A percentile compares a stretch with the other conserved stretches of the same genome.
Conservation (phyloP, 2,797 vertebrate species). For the Enteromius trimaculatus region DNA sequence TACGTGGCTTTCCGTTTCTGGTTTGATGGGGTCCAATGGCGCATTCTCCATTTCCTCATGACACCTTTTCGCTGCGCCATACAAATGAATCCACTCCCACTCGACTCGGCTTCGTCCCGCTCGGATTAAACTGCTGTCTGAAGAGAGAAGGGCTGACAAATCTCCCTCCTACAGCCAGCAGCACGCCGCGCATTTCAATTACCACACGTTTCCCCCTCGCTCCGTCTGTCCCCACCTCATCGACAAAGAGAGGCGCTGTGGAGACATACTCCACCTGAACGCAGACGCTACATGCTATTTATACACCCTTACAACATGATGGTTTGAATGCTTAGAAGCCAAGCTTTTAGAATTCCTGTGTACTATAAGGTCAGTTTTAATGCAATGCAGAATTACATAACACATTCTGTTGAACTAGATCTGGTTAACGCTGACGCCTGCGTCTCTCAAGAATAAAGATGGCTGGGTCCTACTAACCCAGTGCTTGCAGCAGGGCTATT, state of each 20-base stretch:
- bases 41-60: conserved; percentile 81
- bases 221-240: conserved; percentile 23
- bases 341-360: neutral
- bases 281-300: conserved; percentile 34
- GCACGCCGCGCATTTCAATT: conserved; percentile 82
- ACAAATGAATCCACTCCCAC: conserved; percentile 83
- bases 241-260: conserved; percentile 17
- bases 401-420: neutral
- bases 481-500: neutral
- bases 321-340: conserved; percentile 4
- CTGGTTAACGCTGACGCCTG: neutral
- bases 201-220: conserved; percentile 50
- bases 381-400: neutral
- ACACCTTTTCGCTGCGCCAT: conserved; percentile 74
- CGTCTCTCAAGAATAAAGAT: neutral
- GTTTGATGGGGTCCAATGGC: conserved; percentile 64
- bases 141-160: conserved; percentile 82
- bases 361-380: neutral
- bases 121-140: conserved; percentile 87
- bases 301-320: conserved; percentile 15
- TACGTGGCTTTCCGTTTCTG: conserved; percentile 1
- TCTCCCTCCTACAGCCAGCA: conserved; percentile 77
- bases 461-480: neutral
- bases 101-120: conserved; percentile 68
- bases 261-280: conserved; percentile 7